Evolutionary conservation across 2,797 vertebrate species (phyloP), one percentile per base, ranked within the genome.

Genomic region (Acanthurus lineatus): DNA sequence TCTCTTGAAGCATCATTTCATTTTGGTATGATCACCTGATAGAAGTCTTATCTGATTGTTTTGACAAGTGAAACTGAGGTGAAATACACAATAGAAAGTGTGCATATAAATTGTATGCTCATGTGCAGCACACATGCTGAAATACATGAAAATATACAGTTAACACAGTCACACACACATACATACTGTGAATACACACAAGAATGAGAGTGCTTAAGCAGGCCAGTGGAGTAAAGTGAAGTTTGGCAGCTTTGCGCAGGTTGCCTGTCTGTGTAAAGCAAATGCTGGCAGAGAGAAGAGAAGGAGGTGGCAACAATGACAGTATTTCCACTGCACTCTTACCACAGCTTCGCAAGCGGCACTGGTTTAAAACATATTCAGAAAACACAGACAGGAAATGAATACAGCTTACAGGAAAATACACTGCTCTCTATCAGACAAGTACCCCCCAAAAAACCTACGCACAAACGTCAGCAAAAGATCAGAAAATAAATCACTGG

Each of bases 281-380:
- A 74, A 68, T 11, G 8, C 56, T 71, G 86, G 70, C 74, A 86
- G 73, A 49, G 73, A 79, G 76, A 83, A 63, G 73, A 67, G 48
- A 65, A 79, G 54, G 73, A 75, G 64, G 76, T 80, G 72, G 80
- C 65, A 86, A 89, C 79, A 83, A 80, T 91, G 88, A 91, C 88
- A 91, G 84, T 70, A 75, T 90, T 87, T 90, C 61, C 5, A 87
- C 86, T 84, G 73, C 87, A 85, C 86, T 91, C 86, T 70, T 76
- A 88, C 88, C 77, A 20, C 73, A 83, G 71, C 86, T 86, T 75
- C 2, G 66, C 84, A 86, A 86, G 72, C 86, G 79, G 86, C 83
- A 79, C 83, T 91, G 89, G 89, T 86, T 92, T 89, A 90, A 88
- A 89, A 80, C 81, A 78, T 79, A 85, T 66, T 76, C 68, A 22